Evolutionary conservation across 2,797 vertebrate species (phyloP), one percentile per base, ranked within the genome.

Genomic region (Telmatherina bonti): DNA sequence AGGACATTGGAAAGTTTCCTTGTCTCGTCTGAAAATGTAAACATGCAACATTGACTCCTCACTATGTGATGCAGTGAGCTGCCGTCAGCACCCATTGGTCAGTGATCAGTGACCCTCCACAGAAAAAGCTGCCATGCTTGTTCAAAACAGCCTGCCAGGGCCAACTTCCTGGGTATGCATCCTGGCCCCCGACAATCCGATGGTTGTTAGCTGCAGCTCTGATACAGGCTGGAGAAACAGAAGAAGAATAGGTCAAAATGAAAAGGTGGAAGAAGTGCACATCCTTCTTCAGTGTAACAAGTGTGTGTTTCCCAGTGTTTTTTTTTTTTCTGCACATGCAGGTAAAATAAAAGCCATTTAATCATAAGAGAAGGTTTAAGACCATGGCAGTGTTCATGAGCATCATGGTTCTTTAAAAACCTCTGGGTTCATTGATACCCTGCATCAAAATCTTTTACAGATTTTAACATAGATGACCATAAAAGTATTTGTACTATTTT

Each of bases 51-150:
- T 43, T 38, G 1, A 24, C 43, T 1, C 20, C 69, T 87, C 2
- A 90, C 86, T 0, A 0, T 1, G 0, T 0, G 0, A 72, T 0
- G 52, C 86, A 91, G 74, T 85, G 78, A 36, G 83, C 76, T 3
- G 78, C 78, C 0, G 89, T 89, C 70, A 88, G 30, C 54, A 91
- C 74, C 86, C 86, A 88, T 6, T 64, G 0, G 0, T 58, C 0
- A 20, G 5, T 56, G 9, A 91, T 86, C 0, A 91, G 74, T 0
- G 83, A 76, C 1, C 87, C 90, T 15, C 47, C 75, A 53, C 88
- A 90, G 13, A 0, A 12, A 3, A 0, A 11, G 0, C 0, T 0
- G 0, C 0, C 12, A 0, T 0, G 0, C 0, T 0, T 0, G 10
- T 11, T 0, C 0, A 90, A 6, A 47, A 45, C 53, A 26, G 15